Evolutionary conservation across 2,113 vertebrate genomes (phyloP), one percentile per base, ranked within the genome.

Genomic region (Oncorhynchus masou): DNA sequence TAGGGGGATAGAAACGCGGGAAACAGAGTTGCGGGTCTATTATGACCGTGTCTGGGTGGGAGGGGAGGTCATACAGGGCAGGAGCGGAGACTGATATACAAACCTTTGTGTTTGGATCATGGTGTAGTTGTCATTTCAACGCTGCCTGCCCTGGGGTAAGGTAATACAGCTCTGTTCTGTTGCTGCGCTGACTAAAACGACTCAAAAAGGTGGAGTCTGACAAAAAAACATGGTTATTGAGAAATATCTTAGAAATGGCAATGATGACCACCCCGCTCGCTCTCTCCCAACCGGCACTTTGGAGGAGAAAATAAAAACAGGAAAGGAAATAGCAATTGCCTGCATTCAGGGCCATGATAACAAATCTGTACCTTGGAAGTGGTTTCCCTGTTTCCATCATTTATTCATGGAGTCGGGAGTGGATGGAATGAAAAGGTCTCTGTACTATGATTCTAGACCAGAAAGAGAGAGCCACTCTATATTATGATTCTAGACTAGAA

Each of bases 381-480:
- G 75, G 80, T 85, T n/a, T 60, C 57, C 15, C 57, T 60, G 82
- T 80, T 82, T 85, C 87, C 84, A 88, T 92, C 81, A 91, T 86
- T 89, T 90, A 90, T 91, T 91, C 91, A 91, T 90, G 70, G 81
- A 60, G 74, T 75, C 54, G 78, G 76, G 86, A 89, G 85, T 88
- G 88, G 88, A 54, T 54, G 49, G 49, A 54, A 54, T 5, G 49
- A 1, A 54, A 54, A 3, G 60, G 60, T 2, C 4, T 64, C 12
- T 16, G 3, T 54, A 45, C 6, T n/a, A 22, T 62, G 60, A 64
- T 64, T 24, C 60, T 22, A 24, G 60, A 54, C 49, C 1, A 45
- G 39, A 39, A 12, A 15, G 48, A 51, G 2, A 15, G 1, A 51
- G 12, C 9, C 48, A 13, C 48, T 4, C 9, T 15, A 2, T 51